Percentiles rank a stretch among this genome's conserved stretches.
Evolutionary conservation across 2,888 invertebrate genomes (phyloP).

Genomic region (Acleris laterana): DNA sequence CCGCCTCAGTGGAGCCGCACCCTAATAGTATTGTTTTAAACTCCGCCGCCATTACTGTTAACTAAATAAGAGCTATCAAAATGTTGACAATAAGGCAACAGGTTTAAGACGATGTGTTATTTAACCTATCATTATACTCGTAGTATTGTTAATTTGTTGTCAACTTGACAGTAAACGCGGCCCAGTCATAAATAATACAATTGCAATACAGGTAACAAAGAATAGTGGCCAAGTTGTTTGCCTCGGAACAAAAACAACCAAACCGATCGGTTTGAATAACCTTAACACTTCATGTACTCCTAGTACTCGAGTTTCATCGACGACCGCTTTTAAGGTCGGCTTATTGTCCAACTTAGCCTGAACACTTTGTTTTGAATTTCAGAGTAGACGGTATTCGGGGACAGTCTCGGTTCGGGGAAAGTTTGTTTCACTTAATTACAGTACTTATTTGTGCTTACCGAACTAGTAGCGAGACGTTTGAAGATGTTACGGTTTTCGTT

Average conservation of each 20-base stretch:
- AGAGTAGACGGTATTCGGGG: slow-evolving; percentile 27
- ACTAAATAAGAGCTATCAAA: no score
- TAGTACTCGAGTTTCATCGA: slow-evolving; percentile 8
- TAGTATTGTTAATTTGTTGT: no score
- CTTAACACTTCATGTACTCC: slow-evolving; percentile 26
- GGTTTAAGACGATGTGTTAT: no score
- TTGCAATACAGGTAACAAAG: no score
- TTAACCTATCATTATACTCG: no score
- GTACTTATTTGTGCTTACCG: slow-evolving; percentile 15
- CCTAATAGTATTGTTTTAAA: no score
- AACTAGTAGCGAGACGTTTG: slow-evolving; percentile 1
- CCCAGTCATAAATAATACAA: no score
- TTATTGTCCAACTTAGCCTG: slow-evolving; percentile 31
- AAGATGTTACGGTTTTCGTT: background rate
- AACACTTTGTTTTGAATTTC: slow-evolving; percentile 33
- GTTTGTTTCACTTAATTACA: slow-evolving; percentile 30
- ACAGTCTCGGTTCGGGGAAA: slow-evolving; percentile 23
- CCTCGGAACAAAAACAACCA: slow-evolving; percentile 5
- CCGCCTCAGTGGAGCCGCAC: no score
- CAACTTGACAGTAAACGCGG: no score
- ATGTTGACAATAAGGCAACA: no score
- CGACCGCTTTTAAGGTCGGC: slow-evolving; percentile 11
- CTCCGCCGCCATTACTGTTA: no score
- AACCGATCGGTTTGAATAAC: slow-evolving; percentile 8
- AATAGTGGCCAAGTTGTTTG: no score